Evolutionary conservation across 2,113 vertebrate genomes (phyloP).

Genomic region (Ahaetulla prasina): DNA sequence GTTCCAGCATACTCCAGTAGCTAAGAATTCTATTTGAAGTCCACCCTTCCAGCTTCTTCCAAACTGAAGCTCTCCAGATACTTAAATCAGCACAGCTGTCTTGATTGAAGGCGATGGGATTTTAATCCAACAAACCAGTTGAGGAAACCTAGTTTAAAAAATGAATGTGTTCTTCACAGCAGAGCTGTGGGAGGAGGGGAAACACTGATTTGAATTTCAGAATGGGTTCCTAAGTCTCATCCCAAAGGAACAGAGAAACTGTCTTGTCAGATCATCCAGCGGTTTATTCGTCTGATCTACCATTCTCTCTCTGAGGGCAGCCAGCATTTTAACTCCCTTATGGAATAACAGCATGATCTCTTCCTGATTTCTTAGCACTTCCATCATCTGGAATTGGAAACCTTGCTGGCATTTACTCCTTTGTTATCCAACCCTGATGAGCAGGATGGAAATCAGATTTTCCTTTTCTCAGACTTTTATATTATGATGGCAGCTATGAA

Average conservation of each 20-base stretch:
- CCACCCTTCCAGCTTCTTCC: not conserved
- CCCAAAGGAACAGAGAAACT: conserved; percentile 10
- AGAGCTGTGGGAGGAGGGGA: not conserved
- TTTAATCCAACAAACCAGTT: not conserved
- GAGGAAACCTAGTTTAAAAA: not conserved
- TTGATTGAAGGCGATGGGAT: not conserved
- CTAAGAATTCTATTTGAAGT: not conserved
- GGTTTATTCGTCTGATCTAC: conserved; percentile 14
- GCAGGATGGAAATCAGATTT: not conserved
- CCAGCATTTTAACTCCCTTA: conserved; percentile 15
- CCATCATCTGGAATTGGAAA: conserved; percentile 26
- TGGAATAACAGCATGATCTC: conserved; percentile 20
- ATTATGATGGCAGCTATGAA: not conserved
- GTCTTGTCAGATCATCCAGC: conserved; percentile 18
- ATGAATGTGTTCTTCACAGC: not conserved
- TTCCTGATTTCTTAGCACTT: conserved; percentile 15
- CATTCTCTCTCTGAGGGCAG: conserved; percentile 9
- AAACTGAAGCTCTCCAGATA: not conserved
- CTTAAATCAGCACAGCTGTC: not conserved
- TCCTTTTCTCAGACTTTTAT: not conserved
- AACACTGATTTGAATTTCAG: not conserved
- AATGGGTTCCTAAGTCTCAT: not conserved
- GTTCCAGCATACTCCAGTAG: not conserved
- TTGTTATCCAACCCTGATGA: not conserved
- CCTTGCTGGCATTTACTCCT: conserved; percentile 14